Evolutionary conservation across 2,888 invertebrate species (phyloP).

Genomic region (Eurytoma adleriae): DNA sequence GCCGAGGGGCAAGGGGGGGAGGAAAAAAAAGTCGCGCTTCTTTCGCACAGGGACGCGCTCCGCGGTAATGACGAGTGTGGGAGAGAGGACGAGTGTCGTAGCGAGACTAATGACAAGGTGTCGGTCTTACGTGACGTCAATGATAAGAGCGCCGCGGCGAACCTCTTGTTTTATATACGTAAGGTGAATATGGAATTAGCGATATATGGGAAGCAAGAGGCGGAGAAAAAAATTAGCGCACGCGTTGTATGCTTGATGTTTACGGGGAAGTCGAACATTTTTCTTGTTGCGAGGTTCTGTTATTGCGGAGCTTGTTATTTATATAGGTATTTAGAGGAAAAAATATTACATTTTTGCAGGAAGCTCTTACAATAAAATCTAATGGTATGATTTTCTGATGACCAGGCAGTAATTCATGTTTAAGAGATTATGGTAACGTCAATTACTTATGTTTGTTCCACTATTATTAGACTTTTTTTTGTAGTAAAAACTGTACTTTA

Average conservation of each 20-base stretch:
- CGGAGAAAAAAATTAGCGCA: neutral
- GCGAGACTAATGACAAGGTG: slow-evolving; percentile 53
- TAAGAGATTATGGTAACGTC: too few species aligned
- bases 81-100: slow-evolving; percentile 23
- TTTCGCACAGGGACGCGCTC: neutral
- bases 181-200: slow-evolving; percentile 21
- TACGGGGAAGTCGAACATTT: neutral
- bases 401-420: too few species aligned
- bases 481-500: too few species aligned
- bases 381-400: too few species aligned
- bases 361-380: too few species aligned
- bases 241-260: neutral
- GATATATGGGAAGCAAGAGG: neutral
- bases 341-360: neutral
- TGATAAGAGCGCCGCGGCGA: slow-evolving; percentile 18
- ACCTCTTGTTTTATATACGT: slow-evolving; percentile 1
- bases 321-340: neutral
- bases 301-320: neutral
- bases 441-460: too few species aligned
- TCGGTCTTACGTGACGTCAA: slow-evolving; percentile 51
- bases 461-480: too few species aligned
- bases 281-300: neutral
- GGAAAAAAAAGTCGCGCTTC: neutral
- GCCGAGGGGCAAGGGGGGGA: too few species aligned
- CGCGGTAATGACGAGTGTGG: neutral